These are phyloP conservation scores for Pan troglodytes DNA, from an alignment of 2,113 vertebrate species.

Conservation along the genomic window NHGRI_mPanTro3-v2.1_pri NC_072404.2:137110001-137110500, in stretches of 20 bases:
- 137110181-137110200: neutral
- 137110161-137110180: neutral
- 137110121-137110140: neutral
- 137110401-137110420: neutral
- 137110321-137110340: neutral
- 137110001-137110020: slow-evolving; percentile 15
- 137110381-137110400: neutral
- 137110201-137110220: neutral
- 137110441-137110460: neutral
- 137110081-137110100: neutral
- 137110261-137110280: neutral
- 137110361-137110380: neutral
- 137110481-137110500: neutral
- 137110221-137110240: neutral
- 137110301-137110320: neutral
- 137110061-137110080: neutral
- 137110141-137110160: neutral
- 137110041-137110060: neutral
- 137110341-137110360: neutral
- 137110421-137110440: neutral
- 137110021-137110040: slow-evolving; percentile 31
- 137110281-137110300: neutral
- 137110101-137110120: neutral
- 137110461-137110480: neutral
- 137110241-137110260: neutral